A percentile compares a stretch with the other conserved stretches of the same genome.
phyloP scores from a whole-genome alignment of 2,888 invertebrate genomes.

The Sarcophaga caerulescens region DNA sequence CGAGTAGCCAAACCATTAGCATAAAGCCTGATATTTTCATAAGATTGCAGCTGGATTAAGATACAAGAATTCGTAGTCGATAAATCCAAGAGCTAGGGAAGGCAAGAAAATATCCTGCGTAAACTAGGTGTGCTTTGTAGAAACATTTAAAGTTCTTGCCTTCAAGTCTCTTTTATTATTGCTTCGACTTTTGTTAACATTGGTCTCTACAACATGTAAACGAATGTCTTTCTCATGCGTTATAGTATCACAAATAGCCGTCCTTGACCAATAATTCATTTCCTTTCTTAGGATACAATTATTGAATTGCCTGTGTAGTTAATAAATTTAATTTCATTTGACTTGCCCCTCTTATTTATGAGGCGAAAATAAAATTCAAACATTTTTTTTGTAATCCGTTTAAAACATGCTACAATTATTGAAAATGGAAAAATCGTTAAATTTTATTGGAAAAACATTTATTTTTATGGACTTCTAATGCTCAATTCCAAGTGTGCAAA shows the following conservation, averaged over 20 bases:
- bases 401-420: constrained; percentile 7
- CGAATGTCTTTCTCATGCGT: neutral
- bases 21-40: no score
- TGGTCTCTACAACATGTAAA: neutral
- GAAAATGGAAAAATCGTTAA: constrained; percentile 4
- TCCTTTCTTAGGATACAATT: neutral
- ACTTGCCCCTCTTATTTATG: neutral
- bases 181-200: neutral
- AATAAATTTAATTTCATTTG: constrained; percentile 3
- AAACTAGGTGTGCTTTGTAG: no score
- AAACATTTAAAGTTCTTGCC: no score
- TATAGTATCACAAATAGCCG: neutral
- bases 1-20: no score
- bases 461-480: constrained; percentile 4
- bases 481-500: neutral
- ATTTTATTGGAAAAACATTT: constrained; percentile 1
- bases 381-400: neutral
- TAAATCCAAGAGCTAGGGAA: no score
- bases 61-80: no score
- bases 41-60: no score
- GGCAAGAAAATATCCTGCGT: no score
- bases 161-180: no score
- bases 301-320: constrained; percentile 9
- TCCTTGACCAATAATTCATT: neutral
- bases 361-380: neutral